Evolutionary conservation across 2,797 vertebrate genomes (phyloP), one percentile per base, ranked within the genome.

Genomic region (Bradypus variegatus): DNA sequence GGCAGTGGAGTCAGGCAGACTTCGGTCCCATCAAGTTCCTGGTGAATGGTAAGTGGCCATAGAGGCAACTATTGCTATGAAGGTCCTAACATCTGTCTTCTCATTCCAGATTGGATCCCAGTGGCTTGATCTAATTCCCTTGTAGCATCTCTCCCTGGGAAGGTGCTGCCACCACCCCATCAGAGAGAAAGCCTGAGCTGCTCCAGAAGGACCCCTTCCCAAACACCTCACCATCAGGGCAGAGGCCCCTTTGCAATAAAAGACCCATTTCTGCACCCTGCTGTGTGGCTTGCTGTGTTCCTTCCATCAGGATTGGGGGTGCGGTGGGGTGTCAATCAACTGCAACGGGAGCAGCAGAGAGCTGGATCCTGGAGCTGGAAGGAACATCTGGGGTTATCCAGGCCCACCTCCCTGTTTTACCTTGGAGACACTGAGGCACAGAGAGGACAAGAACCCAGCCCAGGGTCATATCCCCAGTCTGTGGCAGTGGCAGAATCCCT

Each of bases 211-310:
- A 60, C 25, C 29, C 53, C 60, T 13, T 64, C 53, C 6, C 8
- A 19, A 38, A 45, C 8, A 2, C 36, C 60, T 70, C 27, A 11
- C 4, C 33, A 36, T 48, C 6, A 5, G 27, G 18, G 58, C 10
- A 36, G 58, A 2, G 12, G 76, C 72, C 8, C 48, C 33, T 23
- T 10, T 48, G 27, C 60, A 95, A 87, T 95, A 93, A 96, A 96
- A 69, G 2, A 2, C 3, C 6, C 50, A 31, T 55, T 48, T 91
- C 80, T 23, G 55, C 13, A 83, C 36, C 16, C 6, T 70, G 12
- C 3, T 11, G 12, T 80, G 75, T 83, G 69, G 27, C 36, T 41
- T 1, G 0, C 65, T 55, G 27, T 27, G 14, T 58, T 88, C 13
- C 60, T 27, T 55, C 36, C 48, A 2, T 5, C 60, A 50, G 23